Evolutionary conservation across 2,113 vertebrate species (phyloP).

Genomic region (Dipodomys stephensi): DNA sequence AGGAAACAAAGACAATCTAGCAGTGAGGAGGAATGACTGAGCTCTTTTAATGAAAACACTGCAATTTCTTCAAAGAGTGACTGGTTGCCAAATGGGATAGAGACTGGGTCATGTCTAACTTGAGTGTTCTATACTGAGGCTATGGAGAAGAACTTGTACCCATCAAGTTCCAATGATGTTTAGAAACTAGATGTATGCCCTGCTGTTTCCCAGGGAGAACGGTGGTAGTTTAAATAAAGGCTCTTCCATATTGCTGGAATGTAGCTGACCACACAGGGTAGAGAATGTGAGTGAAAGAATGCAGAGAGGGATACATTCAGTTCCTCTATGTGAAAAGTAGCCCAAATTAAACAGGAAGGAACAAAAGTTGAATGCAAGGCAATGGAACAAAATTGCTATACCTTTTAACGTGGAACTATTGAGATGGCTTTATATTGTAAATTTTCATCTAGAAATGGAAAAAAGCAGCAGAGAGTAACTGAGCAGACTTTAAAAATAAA

Average conservation of each 20-base stretch:
- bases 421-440: constrained; percentile 49
- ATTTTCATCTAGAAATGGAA: constrained; percentile 43
- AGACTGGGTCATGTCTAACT: neutral
- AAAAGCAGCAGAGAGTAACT: neutral
- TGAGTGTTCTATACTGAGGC: neutral
- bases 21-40: neutral
- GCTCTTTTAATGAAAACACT: constrained; percentile 48
- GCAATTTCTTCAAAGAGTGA: constrained; percentile 22
- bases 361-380: constrained; percentile 43
- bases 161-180: neutral
- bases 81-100: neutral
- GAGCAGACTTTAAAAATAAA: constrained; percentile 28
- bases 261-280: constrained; percentile 74
- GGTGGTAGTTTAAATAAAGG: constrained; percentile 42
- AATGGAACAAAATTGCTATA: constrained; percentile 62
- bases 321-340: constrained; percentile 59
- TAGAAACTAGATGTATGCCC: constrained; percentile 41
- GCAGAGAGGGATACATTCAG: constrained; percentile 29
- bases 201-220: constrained; percentile 58
- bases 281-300: constrained; percentile 15
- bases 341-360: constrained; percentile 74
- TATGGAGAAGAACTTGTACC: neutral
- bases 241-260: constrained; percentile 37
- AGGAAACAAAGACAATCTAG: constrained; percentile 50
- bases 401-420: constrained; percentile 69